Percentiles rank a stretch among this genome's conserved stretches.
These are phyloP conservation scores for Cotesia vestalis DNA, from an alignment of 1,140 invertebrate genomes.

Conservation along the genomic window DNA sequence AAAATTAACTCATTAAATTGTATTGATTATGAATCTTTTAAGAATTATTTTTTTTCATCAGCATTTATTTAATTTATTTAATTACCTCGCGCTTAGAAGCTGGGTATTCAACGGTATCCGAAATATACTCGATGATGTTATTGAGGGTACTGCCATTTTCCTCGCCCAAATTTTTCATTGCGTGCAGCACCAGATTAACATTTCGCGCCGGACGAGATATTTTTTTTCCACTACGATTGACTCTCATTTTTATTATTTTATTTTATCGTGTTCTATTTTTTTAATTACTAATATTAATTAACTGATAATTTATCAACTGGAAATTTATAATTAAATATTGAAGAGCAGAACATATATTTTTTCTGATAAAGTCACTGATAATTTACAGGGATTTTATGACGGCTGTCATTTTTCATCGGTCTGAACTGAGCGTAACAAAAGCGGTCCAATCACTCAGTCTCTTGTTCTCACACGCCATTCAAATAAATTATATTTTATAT, in stretches of 20 bases:
- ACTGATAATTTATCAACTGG: background rate
- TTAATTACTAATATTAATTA: background rate
- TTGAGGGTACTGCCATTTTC: slow-evolving; percentile 41
- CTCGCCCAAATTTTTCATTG: slow-evolving; percentile 42
- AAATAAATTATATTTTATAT: too few relatives aligned
- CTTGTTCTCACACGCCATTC: too few relatives aligned
- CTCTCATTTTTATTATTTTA: slow-evolving; percentile 21
- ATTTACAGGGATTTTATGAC: background rate
- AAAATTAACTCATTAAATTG: too few relatives aligned
- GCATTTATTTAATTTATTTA: too few relatives aligned
- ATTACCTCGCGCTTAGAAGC: slow-evolving; percentile 42
- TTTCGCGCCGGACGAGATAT: slow-evolving; percentile 30
- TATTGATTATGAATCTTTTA: too few relatives aligned
- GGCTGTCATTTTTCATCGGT: background rate
- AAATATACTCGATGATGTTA: slow-evolving; percentile 45
- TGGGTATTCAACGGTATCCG: slow-evolving; percentile 19
- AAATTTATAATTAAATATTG: background rate
- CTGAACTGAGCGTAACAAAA: background rate
- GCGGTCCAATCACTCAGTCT: too few relatives aligned
- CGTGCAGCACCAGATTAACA: slow-evolving; percentile 41
- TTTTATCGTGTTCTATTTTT: background rate
- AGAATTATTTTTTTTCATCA: too few relatives aligned
- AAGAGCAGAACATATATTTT: background rate
- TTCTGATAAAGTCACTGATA: background rate
- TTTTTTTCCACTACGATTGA: slow-evolving; percentile 30